Evolutionary conservation across 2,888 invertebrate species (phyloP).

Genomic region (Drosophila seclusa): DNA sequence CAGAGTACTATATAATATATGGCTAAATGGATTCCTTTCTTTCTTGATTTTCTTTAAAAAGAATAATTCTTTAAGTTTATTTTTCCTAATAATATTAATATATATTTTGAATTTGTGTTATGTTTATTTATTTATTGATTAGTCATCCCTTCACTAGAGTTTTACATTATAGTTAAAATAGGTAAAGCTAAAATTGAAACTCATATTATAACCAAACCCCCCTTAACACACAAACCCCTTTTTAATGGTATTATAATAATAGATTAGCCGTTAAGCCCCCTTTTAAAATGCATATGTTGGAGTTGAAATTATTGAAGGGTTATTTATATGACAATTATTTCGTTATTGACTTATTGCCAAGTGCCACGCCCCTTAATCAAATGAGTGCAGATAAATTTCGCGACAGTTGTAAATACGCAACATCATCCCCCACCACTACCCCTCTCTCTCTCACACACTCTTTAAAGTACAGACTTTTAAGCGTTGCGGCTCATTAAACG

Average conservation of each 20-base stretch:
- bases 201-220: slow-evolving; percentile 16
- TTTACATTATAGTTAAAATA: background rate
- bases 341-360: slow-evolving; percentile 58
- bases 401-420: slow-evolving; percentile 42
- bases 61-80: background rate
- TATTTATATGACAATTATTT: slow-evolving; percentile 58
- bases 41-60: background rate
- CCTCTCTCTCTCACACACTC: background rate
- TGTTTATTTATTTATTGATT: no score
- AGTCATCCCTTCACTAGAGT: background rate
- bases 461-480: slow-evolving; percentile 29
- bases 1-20: background rate
- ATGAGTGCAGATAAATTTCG: slow-evolving; percentile 45
- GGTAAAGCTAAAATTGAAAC: slow-evolving; percentile 2
- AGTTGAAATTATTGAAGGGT: slow-evolving; percentile 48
- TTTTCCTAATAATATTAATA: background rate
- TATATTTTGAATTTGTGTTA: no score
- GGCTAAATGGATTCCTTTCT: background rate
- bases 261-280: slow-evolving; percentile 34
- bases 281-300: slow-evolving; percentile 40
- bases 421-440: background rate
- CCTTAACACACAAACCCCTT: slow-evolving; percentile 10
- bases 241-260: slow-evolving; percentile 10
- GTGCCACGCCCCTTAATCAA: slow-evolving; percentile 45
- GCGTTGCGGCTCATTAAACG: slow-evolving; percentile 75